phyloP scores from a whole-genome alignment of 2,113 vertebrate species.

The Bothrops jararaca region DNA sequence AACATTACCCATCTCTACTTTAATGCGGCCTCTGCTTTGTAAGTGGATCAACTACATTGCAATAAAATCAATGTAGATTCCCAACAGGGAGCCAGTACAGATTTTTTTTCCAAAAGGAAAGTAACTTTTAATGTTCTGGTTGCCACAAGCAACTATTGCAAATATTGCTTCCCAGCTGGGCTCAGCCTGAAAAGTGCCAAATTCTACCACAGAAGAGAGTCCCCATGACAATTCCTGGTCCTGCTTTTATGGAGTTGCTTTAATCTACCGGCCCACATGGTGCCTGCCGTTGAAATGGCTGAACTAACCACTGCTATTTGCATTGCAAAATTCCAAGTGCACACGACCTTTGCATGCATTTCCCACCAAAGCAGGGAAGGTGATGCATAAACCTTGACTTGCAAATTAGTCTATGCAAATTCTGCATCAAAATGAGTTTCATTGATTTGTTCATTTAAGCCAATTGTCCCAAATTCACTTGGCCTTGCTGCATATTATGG shows the following conservation, averaged over 20 bases:
- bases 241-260: neutral
- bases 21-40: neutral
- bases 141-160: slow-evolving; percentile 5
- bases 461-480: neutral
- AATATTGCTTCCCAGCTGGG: neutral
- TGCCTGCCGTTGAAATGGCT: neutral
- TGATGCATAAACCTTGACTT: neutral
- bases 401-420: neutral
- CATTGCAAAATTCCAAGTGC: neutral
- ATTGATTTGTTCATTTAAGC: neutral
- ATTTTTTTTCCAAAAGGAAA: neutral
- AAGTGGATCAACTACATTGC: neutral
- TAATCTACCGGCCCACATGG: neutral
- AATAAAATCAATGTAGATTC: slow-evolving; percentile 38
- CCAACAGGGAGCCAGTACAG: slow-evolving; percentile 32
- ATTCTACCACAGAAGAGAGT: neutral
- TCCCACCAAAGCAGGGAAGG: neutral
- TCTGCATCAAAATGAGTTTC: neutral
- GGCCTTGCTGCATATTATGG: neutral
- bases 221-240: neutral
- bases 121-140: slow-evolving; percentile 26
- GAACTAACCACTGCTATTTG: slow-evolving; percentile 27
- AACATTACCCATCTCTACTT: neutral
- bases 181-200: slow-evolving; percentile 22
- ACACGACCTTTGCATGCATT: slow-evolving; percentile 19